Base-by-base conservation (phyloP, 2,113 vertebrate genomes). In the Psilopsiagon aymara region DNA sequence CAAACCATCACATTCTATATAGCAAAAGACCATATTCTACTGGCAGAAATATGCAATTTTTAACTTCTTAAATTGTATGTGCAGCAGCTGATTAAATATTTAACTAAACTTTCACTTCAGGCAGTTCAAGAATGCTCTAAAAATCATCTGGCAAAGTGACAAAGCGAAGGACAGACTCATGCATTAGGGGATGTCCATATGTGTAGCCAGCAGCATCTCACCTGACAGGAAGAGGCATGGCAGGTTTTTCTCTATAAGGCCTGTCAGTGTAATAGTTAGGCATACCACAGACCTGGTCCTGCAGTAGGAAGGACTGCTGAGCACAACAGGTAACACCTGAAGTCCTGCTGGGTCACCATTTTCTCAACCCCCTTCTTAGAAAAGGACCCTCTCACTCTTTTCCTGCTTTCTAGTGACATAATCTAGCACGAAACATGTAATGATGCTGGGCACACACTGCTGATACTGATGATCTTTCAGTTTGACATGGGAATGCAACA, bases 51-150 rank as follows among this genome's bases (percentile, higher is more conserved):
- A 82, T 9, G 47, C 62, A 70, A 82, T 95, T 92, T 60, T 79
- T 89, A 82, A 86, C 55, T 77, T 89, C 57, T 88, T 75, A 89
- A 78, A 92, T 67, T 94, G 55, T 39, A 86, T 29, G 29, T 51
- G 49, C 27, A 92, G 46, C 55, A 92, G 23, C 59, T 79, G 68
- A 97, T 93, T 92, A 80, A 80, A 67, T 37, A 9, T 82, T 81
- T 96, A 92, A 95, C 84, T 91, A 96, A 97, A 93, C 20, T 68
- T 97, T 37, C 10, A 78, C 35, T 89, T 90, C 67, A 33, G 53
- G 35, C 31, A 93, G 41, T 53, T 4, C 9, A 43, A 39, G 95
- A 95, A 86, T 13, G 17, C 29, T 87, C 41, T 89, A 78, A 88
- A 95, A 82, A 29, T 89, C 7, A 5, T 52, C 28, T 86, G 24